Percentiles rank a stretch among this genome's conserved stretches.
Conservation (phyloP, 2,888 invertebrate species). For the Tetheella fluctuosa region DNA sequence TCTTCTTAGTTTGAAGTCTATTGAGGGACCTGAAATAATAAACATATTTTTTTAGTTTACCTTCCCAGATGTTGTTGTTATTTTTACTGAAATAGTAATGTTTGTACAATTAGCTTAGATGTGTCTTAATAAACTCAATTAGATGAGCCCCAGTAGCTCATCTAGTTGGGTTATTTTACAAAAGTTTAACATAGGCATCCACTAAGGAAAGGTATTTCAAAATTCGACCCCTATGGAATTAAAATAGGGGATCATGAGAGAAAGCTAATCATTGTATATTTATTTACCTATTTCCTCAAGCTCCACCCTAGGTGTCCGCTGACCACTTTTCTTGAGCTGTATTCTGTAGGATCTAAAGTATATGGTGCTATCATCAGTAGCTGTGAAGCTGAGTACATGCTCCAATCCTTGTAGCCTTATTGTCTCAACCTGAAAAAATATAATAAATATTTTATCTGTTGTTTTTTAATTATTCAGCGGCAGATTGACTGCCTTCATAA, state of each 20-base stretch:
- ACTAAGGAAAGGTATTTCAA: too few relatives aligned
- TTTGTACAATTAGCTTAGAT: too few relatives aligned
- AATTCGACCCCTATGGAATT: too few relatives aligned
- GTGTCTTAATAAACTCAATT: too few relatives aligned
- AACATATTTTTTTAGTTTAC: not conserved
- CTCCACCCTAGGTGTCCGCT: constrained; percentile 94
- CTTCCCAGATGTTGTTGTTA: too few relatives aligned
- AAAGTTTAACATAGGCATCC: too few relatives aligned
- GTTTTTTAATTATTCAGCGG: not conserved
- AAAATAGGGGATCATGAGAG: too few relatives aligned
- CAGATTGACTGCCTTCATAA: too few relatives aligned
- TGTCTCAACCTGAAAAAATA: constrained; percentile 84
- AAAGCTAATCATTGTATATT: constrained; percentile 4
- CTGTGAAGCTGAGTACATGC: constrained; percentile 95
- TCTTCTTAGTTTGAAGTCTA: constrained; percentile 93
- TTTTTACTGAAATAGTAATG: too few relatives aligned
- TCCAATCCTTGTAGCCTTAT: constrained; percentile 97
- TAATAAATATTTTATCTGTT: not conserved
- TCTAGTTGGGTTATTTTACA: too few relatives aligned
- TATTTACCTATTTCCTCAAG: constrained; percentile 92
- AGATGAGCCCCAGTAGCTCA: too few relatives aligned
- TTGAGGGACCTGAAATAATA: constrained; percentile 88
- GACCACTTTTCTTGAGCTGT: constrained; percentile 95
- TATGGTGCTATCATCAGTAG: constrained; percentile 90
- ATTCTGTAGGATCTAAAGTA: constrained; percentile 92